phyloP scores from a whole-genome alignment of 2,888 invertebrate species.

The Selenia dentaria region DNA sequence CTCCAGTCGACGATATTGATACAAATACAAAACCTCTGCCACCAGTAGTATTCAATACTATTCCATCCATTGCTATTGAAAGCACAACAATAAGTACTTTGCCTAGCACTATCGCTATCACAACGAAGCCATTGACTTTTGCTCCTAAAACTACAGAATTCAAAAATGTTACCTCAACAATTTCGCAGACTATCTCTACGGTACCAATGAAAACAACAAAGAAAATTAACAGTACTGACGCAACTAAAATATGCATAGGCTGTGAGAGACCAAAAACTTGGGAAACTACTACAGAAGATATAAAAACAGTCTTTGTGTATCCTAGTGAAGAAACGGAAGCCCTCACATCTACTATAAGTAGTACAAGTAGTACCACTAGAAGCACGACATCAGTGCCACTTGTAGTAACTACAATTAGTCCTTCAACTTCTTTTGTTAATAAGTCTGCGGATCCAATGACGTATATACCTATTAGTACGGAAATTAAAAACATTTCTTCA shows the following conservation, averaged over 20 bases:
- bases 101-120: background rate
- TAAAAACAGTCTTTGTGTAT: conserved; percentile 1
- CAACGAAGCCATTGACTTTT: background rate
- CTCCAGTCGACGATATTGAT: background rate
- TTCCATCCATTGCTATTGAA: background rate
- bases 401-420: background rate
- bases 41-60: background rate
- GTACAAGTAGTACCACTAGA: background rate
- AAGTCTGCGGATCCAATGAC: background rate
- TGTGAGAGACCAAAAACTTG: conserved; percentile 39
- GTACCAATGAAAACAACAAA: background rate
- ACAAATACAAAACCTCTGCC: background rate
- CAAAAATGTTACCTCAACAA: background rate
- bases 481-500: background rate
- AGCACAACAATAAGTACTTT: conserved; percentile 1
- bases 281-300: conserved; percentile 29
- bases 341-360: background rate
- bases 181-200: background rate
- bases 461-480: background rate
- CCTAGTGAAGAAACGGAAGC: background rate
- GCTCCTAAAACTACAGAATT: background rate
- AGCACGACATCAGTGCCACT: background rate
- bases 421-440: background rate
- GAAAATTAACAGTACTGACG: too few relatives aligned
- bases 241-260: background rate